Evolutionary conservation across 2,797 vertebrate genomes (phyloP), one percentile per base, ranked within the genome.

Genomic region (Sebastes iracundus): DNA sequence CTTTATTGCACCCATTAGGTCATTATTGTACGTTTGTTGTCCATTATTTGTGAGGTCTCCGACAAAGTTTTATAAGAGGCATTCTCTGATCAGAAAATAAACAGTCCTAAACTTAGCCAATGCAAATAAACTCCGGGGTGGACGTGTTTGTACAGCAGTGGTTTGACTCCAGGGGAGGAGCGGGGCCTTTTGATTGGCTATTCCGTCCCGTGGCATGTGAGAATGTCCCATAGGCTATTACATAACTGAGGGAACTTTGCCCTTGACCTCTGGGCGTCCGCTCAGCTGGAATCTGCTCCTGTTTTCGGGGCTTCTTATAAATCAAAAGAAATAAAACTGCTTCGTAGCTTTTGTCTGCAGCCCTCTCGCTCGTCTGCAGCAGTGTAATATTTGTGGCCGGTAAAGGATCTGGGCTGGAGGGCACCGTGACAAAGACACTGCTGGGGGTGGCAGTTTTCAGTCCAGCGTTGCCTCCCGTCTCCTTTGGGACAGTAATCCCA

Each of bases 401-500:
- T 74, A 80, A 69, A 79, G 63, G 86, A 73, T 81, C 64, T 78
- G 59, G 64, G 82, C 82, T 64, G 53, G 61, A 75, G 68, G 13
- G 72, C 75, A 63, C 79, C 9, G 20, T 81, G 77, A 95, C 93
- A 95, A 95, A 94, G 85, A 91, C 85, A 82, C 62, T 94, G 94
- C 93, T 94, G 84, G 86, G 56, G 82, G 70, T 75, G 72, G 93
- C 92, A 87, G 83, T 93, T 95, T 95, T 93, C 61, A 66, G 68
- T 60, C 72, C 83, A 75, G 78, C 30, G 88, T 80, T 85, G 79
- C 82, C 69, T 60, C 72, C 74, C 68, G 70, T 90, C 83, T 90
- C 88, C 86, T 91, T 87, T 93, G 86, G 92, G 90, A 75, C 82
- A 80, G 87, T 96, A 95, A 96, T 95, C 94, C 95, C 69, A 82